phyloP scores from a whole-genome alignment of 2,888 invertebrate species.

The Stomorhina lunata region DNA sequence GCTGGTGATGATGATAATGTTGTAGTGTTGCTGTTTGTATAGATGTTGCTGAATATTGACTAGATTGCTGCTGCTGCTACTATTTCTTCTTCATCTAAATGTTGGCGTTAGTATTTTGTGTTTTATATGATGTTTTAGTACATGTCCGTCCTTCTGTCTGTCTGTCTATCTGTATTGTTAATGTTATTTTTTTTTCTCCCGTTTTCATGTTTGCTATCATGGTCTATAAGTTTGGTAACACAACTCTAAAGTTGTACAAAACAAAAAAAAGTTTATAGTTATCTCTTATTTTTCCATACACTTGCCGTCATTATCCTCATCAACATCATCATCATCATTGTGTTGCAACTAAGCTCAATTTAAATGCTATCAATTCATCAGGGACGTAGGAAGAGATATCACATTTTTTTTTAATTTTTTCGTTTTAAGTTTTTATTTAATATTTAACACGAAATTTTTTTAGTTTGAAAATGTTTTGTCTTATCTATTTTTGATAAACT shows the following conservation, averaged over 20 bases:
- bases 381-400: conserved; percentile 47
- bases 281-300: conserved; percentile 53
- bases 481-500: not conserved
- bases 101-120: conserved; percentile 47
- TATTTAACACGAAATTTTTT: conserved; percentile 22
- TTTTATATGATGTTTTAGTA: conserved; percentile 54
- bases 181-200: not conserved
- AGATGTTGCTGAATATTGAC: conserved; percentile 16
- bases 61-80: conserved; percentile 24
- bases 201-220: conserved; percentile 39
- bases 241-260: not conserved
- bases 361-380: conserved; percentile 50
- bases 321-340: no score
- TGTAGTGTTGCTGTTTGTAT: conserved; percentile 45
- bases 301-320: no score
- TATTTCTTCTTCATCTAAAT: conserved; percentile 30
- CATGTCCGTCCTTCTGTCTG: conserved; percentile 44
- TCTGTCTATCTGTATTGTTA: conserved; percentile 26
- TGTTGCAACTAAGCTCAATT: conserved; percentile 45
- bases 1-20: conserved; percentile 49
- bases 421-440: not conserved
- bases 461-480: not conserved
- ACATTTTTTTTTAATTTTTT: not conserved
- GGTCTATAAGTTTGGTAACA: conserved; percentile 57
- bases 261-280: conserved; percentile 26